Evolutionary conservation across 2,888 invertebrate genomes (phyloP), one percentile per base, ranked within the genome.

Genomic region (Parnassius apollo): DNA sequence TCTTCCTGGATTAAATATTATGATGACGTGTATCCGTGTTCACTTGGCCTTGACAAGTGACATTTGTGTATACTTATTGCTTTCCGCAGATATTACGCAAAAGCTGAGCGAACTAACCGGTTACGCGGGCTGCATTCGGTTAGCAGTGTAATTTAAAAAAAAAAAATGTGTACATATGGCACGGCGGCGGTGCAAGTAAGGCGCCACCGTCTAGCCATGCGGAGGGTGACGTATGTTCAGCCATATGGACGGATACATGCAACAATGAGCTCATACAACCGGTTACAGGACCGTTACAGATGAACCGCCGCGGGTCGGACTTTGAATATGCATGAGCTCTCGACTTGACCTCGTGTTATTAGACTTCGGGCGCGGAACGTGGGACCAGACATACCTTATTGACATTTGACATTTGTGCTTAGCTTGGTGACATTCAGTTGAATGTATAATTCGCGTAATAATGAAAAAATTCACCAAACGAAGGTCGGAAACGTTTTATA

Each of bases 201-300:
- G 64, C 71, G 67, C 70, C 69, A 59, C 68, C 55, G 60, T 44
- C 55, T 46, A 46, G 50, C 61, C 50, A 25, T 44, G 55, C 59
- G 35, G 58, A 59, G 59, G 60, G 59, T 70, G 66, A 62, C 67
- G 25, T 51, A 56, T 1, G 18, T 18, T 48, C 57, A 62, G 70
- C 82, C 83, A 82, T 81, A 73, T 80, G 81, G 80, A 75, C 78
- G 81, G 79, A 75, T 77, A 77, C 73, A 75, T 81, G 81, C 83
- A 90, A 91, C 91, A 91, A 91, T 89, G 79, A 81, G 78, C 76
- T 76, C 77, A 76, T 71, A 83, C 82, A 90, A 91, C 91, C 91
- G 91, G 91, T 91, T 83, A 78, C 75, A 75, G 75, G 88, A 88
- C 91, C 91, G 91, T 91, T 91, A 90, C 87, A 86, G 89, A 91